Evolutionary conservation across 2,797 vertebrate genomes (phyloP).

Genomic region (Pristis pectinata): DNA sequence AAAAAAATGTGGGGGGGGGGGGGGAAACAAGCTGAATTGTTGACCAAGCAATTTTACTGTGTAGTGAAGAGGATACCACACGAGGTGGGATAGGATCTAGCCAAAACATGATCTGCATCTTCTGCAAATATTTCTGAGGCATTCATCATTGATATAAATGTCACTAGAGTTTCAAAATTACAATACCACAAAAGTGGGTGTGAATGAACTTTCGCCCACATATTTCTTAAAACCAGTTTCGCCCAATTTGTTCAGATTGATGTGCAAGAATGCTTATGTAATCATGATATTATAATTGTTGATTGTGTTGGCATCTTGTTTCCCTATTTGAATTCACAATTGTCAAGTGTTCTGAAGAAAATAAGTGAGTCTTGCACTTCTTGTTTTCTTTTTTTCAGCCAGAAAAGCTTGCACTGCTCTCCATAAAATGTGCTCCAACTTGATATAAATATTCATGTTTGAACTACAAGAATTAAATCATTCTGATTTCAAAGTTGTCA

Average conservation of each 20-base stretch:
- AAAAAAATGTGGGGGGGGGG: too few relatives aligned
- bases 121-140: too few relatives aligned
- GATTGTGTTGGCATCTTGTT: too few relatives aligned
- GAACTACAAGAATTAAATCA: conserved; percentile 2
- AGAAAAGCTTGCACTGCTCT: not conserved
- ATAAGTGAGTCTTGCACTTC: not conserved
- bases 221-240: not conserved
- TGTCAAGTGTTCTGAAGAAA: not conserved
- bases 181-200: too few relatives aligned
- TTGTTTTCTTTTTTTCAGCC: not conserved
- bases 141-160: too few relatives aligned
- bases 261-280: not conserved
- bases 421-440: not conserved
- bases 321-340: not conserved
- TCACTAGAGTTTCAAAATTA: too few relatives aligned
- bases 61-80: too few relatives aligned
- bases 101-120: too few relatives aligned
- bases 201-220: not conserved
- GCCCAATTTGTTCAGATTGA: not conserved
- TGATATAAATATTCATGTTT: conserved; percentile 8
- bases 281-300: not conserved
- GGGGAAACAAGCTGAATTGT: too few relatives aligned
- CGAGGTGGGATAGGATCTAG: too few relatives aligned
- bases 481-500: conserved; percentile 15
- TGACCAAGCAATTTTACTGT: too few relatives aligned